Conservation (phyloP, 2,113 vertebrate species). For the Dicrurus megarhynchus region DNA sequence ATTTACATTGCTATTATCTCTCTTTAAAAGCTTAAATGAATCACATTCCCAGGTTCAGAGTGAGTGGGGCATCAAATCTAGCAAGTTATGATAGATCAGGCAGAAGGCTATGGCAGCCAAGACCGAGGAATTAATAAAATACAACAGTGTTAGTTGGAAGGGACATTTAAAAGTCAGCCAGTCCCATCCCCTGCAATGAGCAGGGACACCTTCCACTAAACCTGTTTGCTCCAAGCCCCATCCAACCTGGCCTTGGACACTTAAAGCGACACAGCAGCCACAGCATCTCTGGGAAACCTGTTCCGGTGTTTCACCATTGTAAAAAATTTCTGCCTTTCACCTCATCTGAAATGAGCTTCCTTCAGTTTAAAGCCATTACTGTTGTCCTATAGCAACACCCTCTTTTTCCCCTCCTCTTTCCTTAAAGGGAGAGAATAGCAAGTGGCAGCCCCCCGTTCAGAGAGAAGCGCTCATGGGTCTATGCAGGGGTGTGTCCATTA, state of each 20-base stretch:
- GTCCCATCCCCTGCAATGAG: background rate
- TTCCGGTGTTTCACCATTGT: rapidly evolving
- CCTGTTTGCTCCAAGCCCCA: background rate
- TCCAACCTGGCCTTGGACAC: background rate
- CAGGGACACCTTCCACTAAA: background rate
- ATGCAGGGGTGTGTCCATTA: rapidly evolving
- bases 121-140: background rate
- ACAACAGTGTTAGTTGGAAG: background rate
- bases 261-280: background rate
- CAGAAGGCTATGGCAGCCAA: background rate
- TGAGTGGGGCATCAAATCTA: background rate
- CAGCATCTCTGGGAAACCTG: background rate
- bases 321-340: background rate
- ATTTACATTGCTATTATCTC: slow-evolving; percentile 31
- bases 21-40: slow-evolving; percentile 23
- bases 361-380: background rate
- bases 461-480: background rate
- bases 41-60: background rate
- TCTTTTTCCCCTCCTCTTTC: background rate
- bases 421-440: background rate
- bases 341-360: background rate
- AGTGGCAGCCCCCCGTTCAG: background rate
- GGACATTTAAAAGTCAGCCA: background rate
- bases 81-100: background rate
- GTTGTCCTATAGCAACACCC: background rate